These are phyloP conservation scores for Drosophila sproati DNA, from an alignment of 1,140 invertebrate genomes.

Conservation along the genomic window DNA sequence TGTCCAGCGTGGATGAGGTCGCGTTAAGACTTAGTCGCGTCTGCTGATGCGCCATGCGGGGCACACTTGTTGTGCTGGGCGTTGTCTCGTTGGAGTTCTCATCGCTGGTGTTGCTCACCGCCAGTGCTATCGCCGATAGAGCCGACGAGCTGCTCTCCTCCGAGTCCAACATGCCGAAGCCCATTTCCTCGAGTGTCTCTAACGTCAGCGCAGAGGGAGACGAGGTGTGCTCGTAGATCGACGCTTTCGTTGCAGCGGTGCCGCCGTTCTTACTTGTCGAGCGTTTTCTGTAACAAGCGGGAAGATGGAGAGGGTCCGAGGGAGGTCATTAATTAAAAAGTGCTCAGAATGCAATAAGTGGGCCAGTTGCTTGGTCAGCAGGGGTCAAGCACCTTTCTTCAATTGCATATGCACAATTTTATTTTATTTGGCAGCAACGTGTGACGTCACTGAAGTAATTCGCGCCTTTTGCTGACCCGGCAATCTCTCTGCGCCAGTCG, in stretches of 20 bases:
- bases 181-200: slow-evolving; percentile 81
- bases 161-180: slow-evolving; percentile 82
- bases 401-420: slow-evolving; percentile 39
- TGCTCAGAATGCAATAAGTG: slow-evolving; percentile 23
- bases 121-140: slow-evolving; percentile 67
- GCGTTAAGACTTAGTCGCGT: slow-evolving; percentile 52
- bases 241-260: slow-evolving; percentile 44
- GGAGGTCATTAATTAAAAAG: slow-evolving; percentile 45
- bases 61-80: slow-evolving; percentile 56
- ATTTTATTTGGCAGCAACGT: slow-evolving; percentile 25
- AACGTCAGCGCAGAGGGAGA: slow-evolving; percentile 68
- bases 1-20: slow-evolving; percentile 52
- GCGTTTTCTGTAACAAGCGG: slow-evolving; percentile 66
- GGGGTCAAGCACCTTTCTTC: slow-evolving; percentile 68
- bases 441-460: slow-evolving; percentile 62
- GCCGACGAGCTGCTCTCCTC: slow-evolving; percentile 82
- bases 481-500: neutral
- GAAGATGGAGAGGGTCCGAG: neutral
- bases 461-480: slow-evolving; percentile 40
- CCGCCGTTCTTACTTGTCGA: slow-evolving; percentile 51
- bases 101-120: slow-evolving; percentile 67
- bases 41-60: slow-evolving; percentile 67
- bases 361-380: slow-evolving; percentile 55
- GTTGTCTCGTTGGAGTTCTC: slow-evolving; percentile 81
- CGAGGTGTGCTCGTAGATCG: slow-evolving; percentile 66